Evolutionary conservation across 2,888 invertebrate genomes (phyloP), one percentile per base, ranked within the genome.

Genomic region (Seira ritae): DNA sequence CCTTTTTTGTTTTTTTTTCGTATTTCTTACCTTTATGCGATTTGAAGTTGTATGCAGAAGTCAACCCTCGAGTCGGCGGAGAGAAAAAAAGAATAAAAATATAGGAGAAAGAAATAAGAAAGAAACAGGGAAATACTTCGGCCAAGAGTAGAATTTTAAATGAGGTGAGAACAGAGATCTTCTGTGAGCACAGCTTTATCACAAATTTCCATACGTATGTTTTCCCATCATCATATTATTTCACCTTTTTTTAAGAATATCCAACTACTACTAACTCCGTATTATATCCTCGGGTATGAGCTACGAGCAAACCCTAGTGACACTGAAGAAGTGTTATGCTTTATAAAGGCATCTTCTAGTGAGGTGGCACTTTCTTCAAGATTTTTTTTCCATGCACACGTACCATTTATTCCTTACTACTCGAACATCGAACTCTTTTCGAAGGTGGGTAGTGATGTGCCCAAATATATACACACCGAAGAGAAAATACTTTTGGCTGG

Each of bases 131-230:
- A 80, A 74, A 80, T 74, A 31, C 62, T 69, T 72, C 24, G 62
- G 46, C 74, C 80, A 80, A 46, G 80, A 60, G 65, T 15, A 69
- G 84, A 84, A 76, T 76, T 71, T 76, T 55, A 72, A 76, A 80
- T 76, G 84, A 80, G 80, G 76, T 76, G 80, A 83, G 83, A 77
- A 80, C 67, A 23, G 24, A 19, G 1, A 3, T 37, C 37, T 60
- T 76, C 17, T 15, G 23, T 37, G 31, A 37, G 37, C 66, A 67
- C 72, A 80, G 69, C 74, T 80, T 80, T 74, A 74, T 74, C 74
- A 80, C 60, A 23, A 80, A 80, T 80, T 80, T 74, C 74, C 80
- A 74, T 80, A 80, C 80, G 69, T 72, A 67, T 67, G 72, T 67
- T 67, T 23, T 50, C 31, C 31, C 31, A 31, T 31, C 72, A 65